Evolutionary conservation across 2,113 vertebrate species (phyloP).

Genomic region (Oryzias melastigma): DNA sequence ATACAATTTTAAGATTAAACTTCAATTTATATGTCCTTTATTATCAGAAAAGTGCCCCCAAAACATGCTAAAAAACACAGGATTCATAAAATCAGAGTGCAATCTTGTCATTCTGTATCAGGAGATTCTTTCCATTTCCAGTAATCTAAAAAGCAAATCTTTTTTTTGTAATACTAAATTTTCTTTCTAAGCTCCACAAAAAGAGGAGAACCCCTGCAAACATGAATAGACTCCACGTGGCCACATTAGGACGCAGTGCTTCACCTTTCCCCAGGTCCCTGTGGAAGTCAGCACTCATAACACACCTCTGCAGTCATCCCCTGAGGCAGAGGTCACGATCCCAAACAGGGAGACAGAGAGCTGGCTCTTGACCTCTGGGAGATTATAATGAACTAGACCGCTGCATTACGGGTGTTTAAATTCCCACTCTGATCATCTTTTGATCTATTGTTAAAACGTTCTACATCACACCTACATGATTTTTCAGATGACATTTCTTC

Average conservation of each 20-base stretch:
- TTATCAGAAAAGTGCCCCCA: too few species aligned
- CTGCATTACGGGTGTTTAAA: slow-evolving; percentile 19
- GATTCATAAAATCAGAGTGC: too few species aligned
- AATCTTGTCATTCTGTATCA: too few species aligned
- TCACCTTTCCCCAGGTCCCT: slow-evolving; percentile 60
- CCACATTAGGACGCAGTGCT: slow-evolving; percentile 25
- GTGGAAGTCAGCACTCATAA: slow-evolving; percentile 44
- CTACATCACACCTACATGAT: too few species aligned
- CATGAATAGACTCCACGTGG: slow-evolving; percentile 22
- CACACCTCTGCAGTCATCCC: slow-evolving; percentile 46
- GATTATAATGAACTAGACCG: slow-evolving; percentile 41
- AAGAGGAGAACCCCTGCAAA: slow-evolving; percentile 14
- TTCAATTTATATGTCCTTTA: too few species aligned
- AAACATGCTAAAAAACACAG: too few species aligned
- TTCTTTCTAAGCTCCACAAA: slow-evolving; percentile 19
- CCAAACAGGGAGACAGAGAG: slow-evolving; percentile 49
- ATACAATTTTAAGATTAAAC: too few species aligned
- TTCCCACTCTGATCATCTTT: too few species aligned
- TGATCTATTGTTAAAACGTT: too few species aligned
- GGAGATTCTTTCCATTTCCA: too few species aligned
- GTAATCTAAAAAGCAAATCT: too few species aligned
- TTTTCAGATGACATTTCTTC: too few species aligned
- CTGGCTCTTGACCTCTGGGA: slow-evolving; percentile 32
- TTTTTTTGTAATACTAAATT: not conserved
- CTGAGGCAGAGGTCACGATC: slow-evolving; percentile 36